phyloP scores from a whole-genome alignment of 2,797 vertebrate species.

The Gymnocypris eckloni region DNA sequence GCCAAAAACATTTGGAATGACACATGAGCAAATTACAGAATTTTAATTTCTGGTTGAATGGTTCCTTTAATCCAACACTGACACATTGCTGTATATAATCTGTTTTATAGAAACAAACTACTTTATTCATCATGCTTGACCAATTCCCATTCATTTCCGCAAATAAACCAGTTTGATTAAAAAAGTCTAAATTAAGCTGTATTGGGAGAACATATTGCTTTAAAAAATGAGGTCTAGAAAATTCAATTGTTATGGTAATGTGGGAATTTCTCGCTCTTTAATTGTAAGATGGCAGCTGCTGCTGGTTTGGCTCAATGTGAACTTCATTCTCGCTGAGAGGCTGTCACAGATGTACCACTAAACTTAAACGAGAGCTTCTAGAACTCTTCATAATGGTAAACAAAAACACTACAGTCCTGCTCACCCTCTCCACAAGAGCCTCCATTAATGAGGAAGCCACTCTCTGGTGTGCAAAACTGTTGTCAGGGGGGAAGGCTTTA shows the following conservation, averaged over 20 bases:
- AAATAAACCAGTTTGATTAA: conserved; percentile 34
- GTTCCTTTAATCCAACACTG: conserved; percentile 14
- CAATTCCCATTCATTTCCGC: conserved; percentile 23
- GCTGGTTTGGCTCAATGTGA: conserved; percentile 41
- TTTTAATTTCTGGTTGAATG: neutral
- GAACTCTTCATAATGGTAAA: conserved; percentile 53
- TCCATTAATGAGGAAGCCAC: conserved; percentile 50
- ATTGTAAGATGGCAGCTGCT: conserved; percentile 51
- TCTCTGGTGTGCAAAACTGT: conserved; percentile 40
- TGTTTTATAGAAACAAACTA: conserved; percentile 23
- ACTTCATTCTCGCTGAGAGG: conserved; percentile 29
- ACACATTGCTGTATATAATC: conserved; percentile 17
- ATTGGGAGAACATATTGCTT: conserved; percentile 18
- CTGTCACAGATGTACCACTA: conserved; percentile 46
- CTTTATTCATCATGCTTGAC: conserved; percentile 7
- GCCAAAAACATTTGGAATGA: neutral
- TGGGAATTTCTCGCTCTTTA: conserved; percentile 45
- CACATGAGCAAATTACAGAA: neutral
- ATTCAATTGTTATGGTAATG: conserved; percentile 54
- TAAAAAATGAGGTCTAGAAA: conserved; percentile 34
- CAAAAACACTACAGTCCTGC: conserved; percentile 44
- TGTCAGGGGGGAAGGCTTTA: conserved; percentile 36
- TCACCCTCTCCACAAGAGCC: conserved; percentile 37
- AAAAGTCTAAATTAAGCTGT: conserved; percentile 31
- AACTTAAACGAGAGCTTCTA: conserved; percentile 52